Conservation (phyloP, 2,113 vertebrate genomes). For the Prunella fulvescens region DNA sequence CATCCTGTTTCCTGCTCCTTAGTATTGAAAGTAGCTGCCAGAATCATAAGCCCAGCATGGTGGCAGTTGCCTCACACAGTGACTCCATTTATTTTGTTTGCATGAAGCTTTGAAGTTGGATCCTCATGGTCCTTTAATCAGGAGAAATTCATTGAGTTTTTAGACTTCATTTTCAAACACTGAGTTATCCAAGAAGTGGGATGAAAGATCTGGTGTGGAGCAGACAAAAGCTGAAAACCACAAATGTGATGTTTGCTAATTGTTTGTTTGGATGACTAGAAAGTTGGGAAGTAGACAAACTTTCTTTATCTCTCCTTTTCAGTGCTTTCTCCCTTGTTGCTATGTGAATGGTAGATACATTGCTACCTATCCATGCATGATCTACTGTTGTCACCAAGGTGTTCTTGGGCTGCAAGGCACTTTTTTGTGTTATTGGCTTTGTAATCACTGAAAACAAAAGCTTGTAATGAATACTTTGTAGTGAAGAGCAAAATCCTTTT, state of each 20-base stretch:
- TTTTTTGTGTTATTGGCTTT: neutral
- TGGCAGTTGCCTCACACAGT: neutral
- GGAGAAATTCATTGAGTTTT: neutral
- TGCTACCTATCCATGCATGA: neutral
- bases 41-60: constrained; percentile 8
- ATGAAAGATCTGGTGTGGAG: neutral
- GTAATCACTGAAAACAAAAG: neutral
- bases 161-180: neutral
- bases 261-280: neutral
- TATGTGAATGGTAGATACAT: neutral
- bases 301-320: neutral
- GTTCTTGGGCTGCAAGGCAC: neutral
- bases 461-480: neutral
- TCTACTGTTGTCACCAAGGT: neutral
- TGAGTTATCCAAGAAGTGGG: neutral
- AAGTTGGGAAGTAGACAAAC: neutral
- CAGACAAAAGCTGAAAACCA: neutral
- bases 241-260: neutral
- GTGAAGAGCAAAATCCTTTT: neutral
- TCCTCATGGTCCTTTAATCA: constrained; percentile 33
- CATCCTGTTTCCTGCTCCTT: constrained; percentile 7
- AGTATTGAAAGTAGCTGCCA: neutral
- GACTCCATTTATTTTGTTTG: neutral
- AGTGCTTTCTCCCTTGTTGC: neutral
- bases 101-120: neutral